Base-by-base conservation (phyloP, 2,113 vertebrate genomes). In the Fulmarus glacialis region DNA sequence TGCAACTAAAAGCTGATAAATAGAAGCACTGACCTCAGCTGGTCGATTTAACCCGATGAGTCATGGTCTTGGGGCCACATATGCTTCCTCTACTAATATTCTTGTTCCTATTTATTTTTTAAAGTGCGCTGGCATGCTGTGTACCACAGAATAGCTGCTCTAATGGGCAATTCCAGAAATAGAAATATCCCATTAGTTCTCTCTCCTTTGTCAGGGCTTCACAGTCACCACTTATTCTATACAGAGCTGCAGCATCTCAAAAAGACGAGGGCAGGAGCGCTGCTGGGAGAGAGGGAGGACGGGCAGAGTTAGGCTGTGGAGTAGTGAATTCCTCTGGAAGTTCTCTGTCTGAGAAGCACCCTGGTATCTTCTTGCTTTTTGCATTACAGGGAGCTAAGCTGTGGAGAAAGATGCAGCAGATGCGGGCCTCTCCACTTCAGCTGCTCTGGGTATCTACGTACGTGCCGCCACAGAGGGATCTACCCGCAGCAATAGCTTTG, bases 101-200 rank as follows among this genome's bases (percentile, higher is more conserved):
- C 85, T 92, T 47, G 45, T 90, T 93, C 95, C 95, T 96, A 97
- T 97, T 96, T 97, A 96, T 92, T 97, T 97, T 96, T 90, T 58
- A 32, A 94, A 95, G 62, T 89, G 85, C 4, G 6, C 71, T 81
- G 79, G 79, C 96, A 67, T 96, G 88, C 93, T 93, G 94, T 8
- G 68, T 71, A 67, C 75, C 63, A 89, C 18, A 95, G 89, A 96
- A 95, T 56, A 95, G 83, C 63, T 94, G 92, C 90, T 90, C 75
- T 97, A 97, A 97, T 97, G 88, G 96, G 90, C 93, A 95, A 42
- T 88, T 96, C 97, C 93, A 96, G 95, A 96, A 97, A 97, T 97
- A 97, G 96, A 94, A 95, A 93, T 89, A 94, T 92, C 82, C 88
- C 85, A 97, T 94, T 93, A 70, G 32, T 70, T 96, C 47, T 7